phyloP scores from a whole-genome alignment of 1,140 invertebrate genomes.

The Scaptomyza hsui region DNA sequence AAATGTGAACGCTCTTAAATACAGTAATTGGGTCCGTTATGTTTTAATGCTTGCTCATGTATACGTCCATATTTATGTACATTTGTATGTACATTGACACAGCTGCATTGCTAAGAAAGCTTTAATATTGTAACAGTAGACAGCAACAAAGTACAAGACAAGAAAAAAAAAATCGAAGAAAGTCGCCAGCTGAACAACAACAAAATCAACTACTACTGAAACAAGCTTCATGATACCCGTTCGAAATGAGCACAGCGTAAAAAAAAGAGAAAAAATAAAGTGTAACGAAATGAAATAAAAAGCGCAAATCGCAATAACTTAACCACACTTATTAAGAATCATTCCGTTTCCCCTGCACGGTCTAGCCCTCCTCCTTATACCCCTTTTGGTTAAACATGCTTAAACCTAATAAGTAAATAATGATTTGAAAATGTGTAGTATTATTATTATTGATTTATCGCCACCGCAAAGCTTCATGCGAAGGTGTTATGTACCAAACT shows the following conservation, averaged over 20 bases:
- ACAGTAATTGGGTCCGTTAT: slow-evolving; percentile 79
- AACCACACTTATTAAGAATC: slow-evolving; percentile 67
- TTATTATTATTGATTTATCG: slow-evolving; percentile 75
- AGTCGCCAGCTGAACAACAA: slow-evolving; percentile 67
- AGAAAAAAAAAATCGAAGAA: slow-evolving; percentile 72
- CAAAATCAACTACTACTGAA: slow-evolving; percentile 49
- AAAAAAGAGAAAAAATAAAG: slow-evolving; percentile 55
- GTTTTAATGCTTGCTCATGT: slow-evolving; percentile 68
- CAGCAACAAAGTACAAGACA: slow-evolving; percentile 23
- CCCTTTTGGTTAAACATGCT: slow-evolving; percentile 12
- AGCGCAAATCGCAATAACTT: slow-evolving; percentile 69
- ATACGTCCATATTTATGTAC: slow-evolving; percentile 22
- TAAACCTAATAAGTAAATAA: slow-evolving; percentile 56
- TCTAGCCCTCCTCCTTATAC: neutral
- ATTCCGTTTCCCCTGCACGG: slow-evolving; percentile 15
- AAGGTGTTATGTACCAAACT: slow-evolving; percentile 73
- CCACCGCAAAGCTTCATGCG: slow-evolving; percentile 34
- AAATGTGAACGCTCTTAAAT: slow-evolving; percentile 59
- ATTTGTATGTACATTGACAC: slow-evolving; percentile 32
- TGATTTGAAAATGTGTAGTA: slow-evolving; percentile 62
- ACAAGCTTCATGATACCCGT: slow-evolving; percentile 63
- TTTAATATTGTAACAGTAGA: slow-evolving; percentile 76
- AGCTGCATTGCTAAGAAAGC: slow-evolving; percentile 64
- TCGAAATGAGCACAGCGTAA: slow-evolving; percentile 69
- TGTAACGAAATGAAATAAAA: slow-evolving; percentile 76